Percentiles rank a stretch among this genome's conserved stretches.
Evolutionary conservation across 1,140 invertebrate species (phyloP).

Genomic region (Diachasma alloeum): DNA sequence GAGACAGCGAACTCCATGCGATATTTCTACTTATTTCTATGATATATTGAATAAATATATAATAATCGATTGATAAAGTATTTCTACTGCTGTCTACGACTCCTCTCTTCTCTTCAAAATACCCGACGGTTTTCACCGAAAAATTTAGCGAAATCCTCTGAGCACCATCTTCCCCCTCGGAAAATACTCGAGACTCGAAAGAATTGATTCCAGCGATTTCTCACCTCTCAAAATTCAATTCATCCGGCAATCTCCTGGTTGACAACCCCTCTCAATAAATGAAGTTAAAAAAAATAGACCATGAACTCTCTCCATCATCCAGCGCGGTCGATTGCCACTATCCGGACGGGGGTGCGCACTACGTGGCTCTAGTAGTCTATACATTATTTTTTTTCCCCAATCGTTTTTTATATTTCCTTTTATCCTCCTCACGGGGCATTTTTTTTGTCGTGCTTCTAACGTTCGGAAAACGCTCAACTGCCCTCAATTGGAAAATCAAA

Average conservation of each 20-base stretch:
- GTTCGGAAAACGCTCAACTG: conserved; percentile 20
- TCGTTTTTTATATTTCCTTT: background rate
- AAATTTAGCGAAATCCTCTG: no score
- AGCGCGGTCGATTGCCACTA: background rate
- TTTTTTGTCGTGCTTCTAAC: conserved; percentile 2
- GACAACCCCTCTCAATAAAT: conserved; percentile 10
- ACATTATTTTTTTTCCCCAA: background rate
- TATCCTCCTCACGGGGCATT: background rate
- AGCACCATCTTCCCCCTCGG: no score
- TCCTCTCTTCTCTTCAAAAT: no score
- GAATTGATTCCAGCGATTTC: conserved; percentile 20
- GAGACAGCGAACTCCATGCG: no score
- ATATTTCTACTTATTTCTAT: no score
- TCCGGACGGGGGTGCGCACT: background rate
- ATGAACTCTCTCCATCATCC: background rate
- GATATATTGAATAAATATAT: no score
- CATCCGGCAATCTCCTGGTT: conserved; percentile 18
- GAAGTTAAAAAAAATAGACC: conserved; percentile 5
- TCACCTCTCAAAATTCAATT: conserved; percentile 22
- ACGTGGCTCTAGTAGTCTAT: background rate
- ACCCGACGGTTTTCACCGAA: no score
- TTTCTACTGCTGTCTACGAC: no score
- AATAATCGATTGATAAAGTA: no score
- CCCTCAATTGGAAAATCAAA: conserved; percentile 27
- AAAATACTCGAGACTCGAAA: no score